Conservation (phyloP, 2,888 invertebrate genomes). For the Aspidiotus rigidus region DNA sequence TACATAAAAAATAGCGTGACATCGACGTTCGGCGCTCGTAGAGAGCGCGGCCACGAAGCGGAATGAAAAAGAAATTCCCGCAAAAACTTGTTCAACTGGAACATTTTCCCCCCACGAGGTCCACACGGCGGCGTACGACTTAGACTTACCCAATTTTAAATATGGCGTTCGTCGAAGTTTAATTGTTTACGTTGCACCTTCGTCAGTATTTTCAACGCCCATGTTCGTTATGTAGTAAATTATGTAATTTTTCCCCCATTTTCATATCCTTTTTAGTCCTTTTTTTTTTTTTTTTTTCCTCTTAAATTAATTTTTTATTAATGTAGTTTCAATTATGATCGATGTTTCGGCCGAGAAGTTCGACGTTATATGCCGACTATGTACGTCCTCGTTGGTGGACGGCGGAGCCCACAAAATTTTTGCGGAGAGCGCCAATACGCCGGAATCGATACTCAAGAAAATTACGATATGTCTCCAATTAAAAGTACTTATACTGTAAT, state of each 20-base stretch:
- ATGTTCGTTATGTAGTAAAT: slow-evolving; percentile 32
- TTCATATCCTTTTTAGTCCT: slow-evolving; percentile 1
- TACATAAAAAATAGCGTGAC: too few relatives aligned
- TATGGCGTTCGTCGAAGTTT: slow-evolving; percentile 29
- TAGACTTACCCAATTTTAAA: slow-evolving; percentile 33
- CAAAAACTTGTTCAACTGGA: slow-evolving; percentile 35
- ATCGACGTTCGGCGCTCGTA: too few relatives aligned
- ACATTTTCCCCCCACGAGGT: slow-evolving; percentile 31
- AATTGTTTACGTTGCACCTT: slow-evolving; percentile 35
- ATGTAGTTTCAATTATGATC: slow-evolving; percentile 18
- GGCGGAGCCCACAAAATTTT: slow-evolving; percentile 30
- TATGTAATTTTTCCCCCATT: slow-evolving; percentile 15
- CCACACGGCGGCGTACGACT: neutral
- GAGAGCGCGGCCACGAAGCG: too few relatives aligned
- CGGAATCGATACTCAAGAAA: slow-evolving; percentile 23
- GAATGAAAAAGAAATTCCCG: slow-evolving; percentile 25
- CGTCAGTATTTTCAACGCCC: slow-evolving; percentile 13
- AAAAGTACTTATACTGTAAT: slow-evolving; percentile 21
- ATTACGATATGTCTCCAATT: slow-evolving; percentile 28
- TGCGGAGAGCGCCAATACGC: slow-evolving; percentile 10
- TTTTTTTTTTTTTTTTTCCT: neutral
- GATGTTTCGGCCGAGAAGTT: slow-evolving; percentile 29
- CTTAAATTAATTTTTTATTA: slow-evolving; percentile 8
- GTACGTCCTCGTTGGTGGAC: slow-evolving; percentile 24
- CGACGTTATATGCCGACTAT: slow-evolving; percentile 33